phyloP scores from a whole-genome alignment of 2,888 invertebrate genomes.

The Phaedon cochleariae region DNA sequence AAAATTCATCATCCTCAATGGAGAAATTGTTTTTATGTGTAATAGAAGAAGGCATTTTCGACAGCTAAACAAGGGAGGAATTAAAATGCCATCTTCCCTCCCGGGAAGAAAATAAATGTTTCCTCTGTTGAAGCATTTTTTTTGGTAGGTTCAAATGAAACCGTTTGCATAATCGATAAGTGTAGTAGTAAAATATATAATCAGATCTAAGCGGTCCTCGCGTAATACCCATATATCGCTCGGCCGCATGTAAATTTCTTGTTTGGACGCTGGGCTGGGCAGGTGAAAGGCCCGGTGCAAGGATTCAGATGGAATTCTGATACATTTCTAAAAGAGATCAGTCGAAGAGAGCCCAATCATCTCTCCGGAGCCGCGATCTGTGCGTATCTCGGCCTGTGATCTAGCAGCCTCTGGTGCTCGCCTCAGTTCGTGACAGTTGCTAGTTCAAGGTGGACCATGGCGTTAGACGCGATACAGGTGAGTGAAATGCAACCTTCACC shows the following conservation, averaged over 20 bases:
- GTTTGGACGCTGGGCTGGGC: constrained; percentile 52
- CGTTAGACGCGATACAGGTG: constrained; percentile 50
- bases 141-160: too few species aligned
- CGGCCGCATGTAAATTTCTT: constrained; percentile 44
- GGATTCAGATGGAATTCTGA: constrained; percentile 58
- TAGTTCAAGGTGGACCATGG: constrained; percentile 45
- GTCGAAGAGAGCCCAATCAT: constrained; percentile 50
- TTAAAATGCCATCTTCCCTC: too few species aligned
- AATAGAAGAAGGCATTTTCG: too few species aligned
- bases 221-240: constrained; percentile 27
- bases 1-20: too few species aligned
- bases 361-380: constrained; percentile 29
- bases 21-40: too few species aligned
- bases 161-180: too few species aligned
- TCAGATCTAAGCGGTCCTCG: neutral
- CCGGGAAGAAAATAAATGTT: too few species aligned
- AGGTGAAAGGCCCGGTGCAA: constrained; percentile 57
- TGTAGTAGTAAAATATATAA: neutral
- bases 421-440: constrained; percentile 51
- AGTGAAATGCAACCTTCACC: constrained; percentile 48
- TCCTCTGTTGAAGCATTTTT: too few species aligned
- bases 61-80: too few species aligned
- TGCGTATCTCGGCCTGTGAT: constrained; percentile 3
- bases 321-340: constrained; percentile 60
- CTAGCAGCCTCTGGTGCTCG: constrained; percentile 11